Evolutionary conservation across 2,113 vertebrate species (phyloP).

Genomic region (Planiliza haematocheilus): DNA sequence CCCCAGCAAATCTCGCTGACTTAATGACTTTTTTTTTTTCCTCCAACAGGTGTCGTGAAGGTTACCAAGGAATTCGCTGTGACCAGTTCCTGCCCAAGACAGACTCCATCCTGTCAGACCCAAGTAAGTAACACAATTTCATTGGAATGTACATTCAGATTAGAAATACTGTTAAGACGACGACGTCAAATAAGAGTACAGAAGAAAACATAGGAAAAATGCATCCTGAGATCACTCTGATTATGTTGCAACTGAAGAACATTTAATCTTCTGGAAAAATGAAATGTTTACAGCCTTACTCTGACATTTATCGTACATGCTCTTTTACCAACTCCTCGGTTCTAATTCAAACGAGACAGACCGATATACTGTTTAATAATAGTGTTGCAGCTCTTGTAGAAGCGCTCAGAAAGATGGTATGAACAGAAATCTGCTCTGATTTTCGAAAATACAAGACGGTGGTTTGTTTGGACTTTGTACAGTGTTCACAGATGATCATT

Average conservation of each 20-base stretch:
- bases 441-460: constrained; percentile 7
- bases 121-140: constrained; percentile 93
- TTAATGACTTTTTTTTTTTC: background rate
- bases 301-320: background rate
- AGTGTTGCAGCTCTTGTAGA: background rate
- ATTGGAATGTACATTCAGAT: too few species aligned
- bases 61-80: constrained; percentile 98
- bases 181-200: too few species aligned
- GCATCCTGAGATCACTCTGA: background rate
- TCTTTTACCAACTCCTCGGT: fast-evolving
- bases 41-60: constrained; percentile 95
- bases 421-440: constrained; percentile 25
- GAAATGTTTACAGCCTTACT: background rate
- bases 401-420: constrained; percentile 6
- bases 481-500: background rate
- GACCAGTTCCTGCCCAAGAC: constrained; percentile 99
- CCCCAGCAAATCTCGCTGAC: background rate
- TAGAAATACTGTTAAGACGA: too few species aligned
- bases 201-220: too few species aligned
- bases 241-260: background rate
- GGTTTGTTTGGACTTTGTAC: too few species aligned
- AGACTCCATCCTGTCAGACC: constrained; percentile 97
- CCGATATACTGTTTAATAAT: background rate
- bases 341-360: background rate
- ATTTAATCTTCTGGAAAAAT: background rate